Evolutionary conservation across 1,140 invertebrate species (phyloP), one percentile per base, ranked within the genome.

Genomic region (Wiebesia pumilae): DNA sequence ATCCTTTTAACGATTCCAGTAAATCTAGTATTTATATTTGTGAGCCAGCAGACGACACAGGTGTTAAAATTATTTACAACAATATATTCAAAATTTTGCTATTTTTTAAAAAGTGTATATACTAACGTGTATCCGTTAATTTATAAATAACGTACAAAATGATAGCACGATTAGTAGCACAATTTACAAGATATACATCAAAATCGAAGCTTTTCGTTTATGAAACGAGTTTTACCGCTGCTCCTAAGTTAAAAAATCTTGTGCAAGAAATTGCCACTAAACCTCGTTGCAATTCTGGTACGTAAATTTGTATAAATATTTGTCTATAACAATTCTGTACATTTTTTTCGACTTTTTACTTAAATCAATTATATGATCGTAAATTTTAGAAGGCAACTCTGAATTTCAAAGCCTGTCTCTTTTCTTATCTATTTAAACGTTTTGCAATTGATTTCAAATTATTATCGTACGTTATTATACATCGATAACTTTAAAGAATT

Each of bases 101-200:
- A 54, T 54, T 16, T 54, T 54, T 54, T 16, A 54, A 58, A 58
- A 58, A 58, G 19, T 10, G 3, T 30, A 30, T 30, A 12, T 33
- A 78, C 19, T 51, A 78, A 3, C 27, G 12, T 47, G 1, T 51
- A 78, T 7, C 24, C n/a, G 40, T 0, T 3, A 4, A 40, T n/a
- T 47, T 33, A 79, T 33, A 51, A 54, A 79, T 3, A 58, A 54
- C 47, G 24, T 27, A 47, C 10, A 21, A 51, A 43, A 89, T 75
- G 84, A 93, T 93, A 92, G 90, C 92, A 73, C 88, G 88, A 83
- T 82, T 92, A 24, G 81, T 91, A 12, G 83, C 77, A 43, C 88
- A 89, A 71, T 71, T 91, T 0, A 58, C 82, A 19, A 90, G 82
- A 51, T 88, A 79, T 33, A 85, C 88, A 0, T 6, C 75, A 0